Evolutionary conservation across 2,113 vertebrate species (phyloP).

Genomic region (Tringa solitaria): DNA sequence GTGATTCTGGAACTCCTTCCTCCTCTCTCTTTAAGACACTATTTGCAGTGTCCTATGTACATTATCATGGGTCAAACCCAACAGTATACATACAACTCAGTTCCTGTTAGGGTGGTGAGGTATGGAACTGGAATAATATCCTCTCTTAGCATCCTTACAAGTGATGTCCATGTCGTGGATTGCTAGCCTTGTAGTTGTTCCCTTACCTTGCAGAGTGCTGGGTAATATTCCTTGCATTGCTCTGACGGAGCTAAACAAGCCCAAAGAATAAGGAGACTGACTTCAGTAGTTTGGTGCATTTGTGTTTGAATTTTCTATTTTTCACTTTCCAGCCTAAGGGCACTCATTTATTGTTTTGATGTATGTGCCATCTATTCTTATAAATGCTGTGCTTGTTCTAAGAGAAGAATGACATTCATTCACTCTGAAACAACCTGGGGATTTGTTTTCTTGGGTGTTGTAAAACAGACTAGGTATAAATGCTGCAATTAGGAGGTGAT

Average conservation of each 20-base stretch:
- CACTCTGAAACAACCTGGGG: not conserved
- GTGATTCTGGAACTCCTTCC: not conserved
- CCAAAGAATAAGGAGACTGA: fast-evolving
- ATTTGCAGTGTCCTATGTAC: not conserved
- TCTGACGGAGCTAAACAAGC: not conserved
- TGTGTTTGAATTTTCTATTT: not conserved
- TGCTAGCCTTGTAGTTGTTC: not conserved
- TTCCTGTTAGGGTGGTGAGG: not conserved
- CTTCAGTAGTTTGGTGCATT: not conserved
- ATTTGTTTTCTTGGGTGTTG: not conserved
- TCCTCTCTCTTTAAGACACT: not conserved
- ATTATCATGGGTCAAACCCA: too few species aligned
- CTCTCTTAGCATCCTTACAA: not conserved
- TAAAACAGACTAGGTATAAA: not conserved
- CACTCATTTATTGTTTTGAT: not conserved
- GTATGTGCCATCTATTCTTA: not conserved
- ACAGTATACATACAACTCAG: too few species aligned
- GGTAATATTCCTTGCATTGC: not conserved
- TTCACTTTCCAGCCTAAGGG: not conserved
- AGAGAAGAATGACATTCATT: not conserved
- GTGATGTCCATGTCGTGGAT: not conserved
- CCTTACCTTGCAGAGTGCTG: not conserved
- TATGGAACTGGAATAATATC: not conserved
- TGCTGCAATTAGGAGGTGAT: conserved; percentile 10
- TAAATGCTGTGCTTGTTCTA: not conserved